Evolutionary conservation across 2,888 invertebrate genomes (phyloP).

Genomic region (Pemphredon lugubris): DNA sequence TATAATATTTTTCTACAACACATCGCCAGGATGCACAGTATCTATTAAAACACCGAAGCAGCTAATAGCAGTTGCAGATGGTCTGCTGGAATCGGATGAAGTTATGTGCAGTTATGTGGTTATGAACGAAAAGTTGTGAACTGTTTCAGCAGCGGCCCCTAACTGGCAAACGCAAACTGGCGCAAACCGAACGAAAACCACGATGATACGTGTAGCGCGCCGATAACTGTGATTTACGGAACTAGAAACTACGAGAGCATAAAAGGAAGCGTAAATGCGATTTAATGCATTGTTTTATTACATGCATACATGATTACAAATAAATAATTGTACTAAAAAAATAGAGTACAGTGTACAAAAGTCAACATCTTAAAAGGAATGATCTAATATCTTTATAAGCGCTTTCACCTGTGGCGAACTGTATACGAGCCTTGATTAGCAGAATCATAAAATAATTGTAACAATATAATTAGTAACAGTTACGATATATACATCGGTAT

Average conservation of each 20-base stretch:
- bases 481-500: background rate
- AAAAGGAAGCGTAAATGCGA: background rate
- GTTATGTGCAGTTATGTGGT: too few relatives aligned
- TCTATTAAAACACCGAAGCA: conserved; percentile 9
- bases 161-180: too few relatives aligned
- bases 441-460: background rate
- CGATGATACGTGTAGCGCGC: too few relatives aligned
- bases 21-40: conserved; percentile 12
- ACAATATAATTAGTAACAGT: conserved; percentile 18
- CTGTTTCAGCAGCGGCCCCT: too few relatives aligned
- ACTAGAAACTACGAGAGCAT: too few relatives aligned
- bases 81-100: too few relatives aligned
- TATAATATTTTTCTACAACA: conserved; percentile 7
- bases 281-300: conserved; percentile 22
- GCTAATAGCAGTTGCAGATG: conserved; percentile 8
- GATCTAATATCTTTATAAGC: conserved; percentile 14
- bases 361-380: conserved; percentile 9
- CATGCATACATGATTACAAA: conserved; percentile 5
- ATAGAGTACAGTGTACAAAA: conserved; percentile 21
- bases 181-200: too few relatives aligned
- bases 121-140: too few relatives aligned
- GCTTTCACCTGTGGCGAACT: background rate
- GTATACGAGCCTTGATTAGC: too few relatives aligned
- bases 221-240: too few relatives aligned
- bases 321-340: conserved; percentile 37